These are phyloP conservation scores for Anniella stebbinsi DNA, from an alignment of 2,797 vertebrate genomes.

Conservation along the genomic window DNA sequence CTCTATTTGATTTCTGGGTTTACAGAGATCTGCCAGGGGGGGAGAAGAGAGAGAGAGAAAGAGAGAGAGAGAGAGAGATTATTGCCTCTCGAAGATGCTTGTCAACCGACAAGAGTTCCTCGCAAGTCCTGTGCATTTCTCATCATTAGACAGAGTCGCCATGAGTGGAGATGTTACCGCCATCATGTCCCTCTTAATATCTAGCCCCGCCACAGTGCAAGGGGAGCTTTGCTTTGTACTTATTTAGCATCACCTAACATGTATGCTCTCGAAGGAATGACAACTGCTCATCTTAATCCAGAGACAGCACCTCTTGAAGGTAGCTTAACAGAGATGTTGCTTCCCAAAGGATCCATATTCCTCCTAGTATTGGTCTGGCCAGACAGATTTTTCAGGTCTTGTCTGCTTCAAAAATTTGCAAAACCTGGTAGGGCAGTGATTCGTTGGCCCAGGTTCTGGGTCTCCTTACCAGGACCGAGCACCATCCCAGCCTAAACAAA, in stretches of 20 bases:
- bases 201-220: not conserved
- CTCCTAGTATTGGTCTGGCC: not conserved
- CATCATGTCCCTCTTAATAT: not conserved
- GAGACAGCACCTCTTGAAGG: not conserved
- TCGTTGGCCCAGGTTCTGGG: no score
- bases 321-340: not conserved
- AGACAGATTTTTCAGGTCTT: not conserved
- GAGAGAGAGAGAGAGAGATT: no score
- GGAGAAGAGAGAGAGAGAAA: not conserved
- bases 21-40: not conserved
- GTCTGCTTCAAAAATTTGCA: not conserved
- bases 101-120: not conserved
- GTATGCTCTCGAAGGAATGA: not conserved
- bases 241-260: not conserved
- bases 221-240: not conserved
- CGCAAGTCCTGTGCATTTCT: not conserved
- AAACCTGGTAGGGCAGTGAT: no score
- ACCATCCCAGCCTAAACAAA: no score
- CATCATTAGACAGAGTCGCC: not conserved
- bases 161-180: not conserved
- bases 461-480: no score
- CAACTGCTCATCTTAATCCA: not conserved
- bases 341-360: not conserved
- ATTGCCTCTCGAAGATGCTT: not conserved
- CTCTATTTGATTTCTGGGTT: not conserved